Base-by-base conservation (phyloP, 2,888 invertebrate genomes). In the Chrysolina haemoptera region DNA sequence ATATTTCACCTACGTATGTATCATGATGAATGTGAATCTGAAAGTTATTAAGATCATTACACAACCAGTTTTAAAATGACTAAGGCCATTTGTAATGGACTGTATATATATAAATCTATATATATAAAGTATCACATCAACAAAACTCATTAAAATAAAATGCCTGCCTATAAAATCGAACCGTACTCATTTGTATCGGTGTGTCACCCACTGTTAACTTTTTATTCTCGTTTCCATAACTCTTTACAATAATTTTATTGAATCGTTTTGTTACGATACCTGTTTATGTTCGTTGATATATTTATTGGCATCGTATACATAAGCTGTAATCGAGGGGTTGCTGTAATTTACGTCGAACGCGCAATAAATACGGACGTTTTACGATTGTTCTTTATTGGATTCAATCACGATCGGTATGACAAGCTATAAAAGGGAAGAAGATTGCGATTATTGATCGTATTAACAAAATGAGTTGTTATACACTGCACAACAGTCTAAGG, bases 181-280 rank as follows among this genome's bases (percentile, higher is more conserved):
- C 9, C 16, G 3, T 11, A 4, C 20, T 11, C 20, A 18, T 0
- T 18, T 43, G 18, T 35, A 64, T 64, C 41, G 8, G 18, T 53
- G 2, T 53, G 16, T 53, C 53, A 53, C 16, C 16, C 53, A 20
- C n/a, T 18, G 53, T 53, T 12, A 53, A 9, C 18, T 12, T 53
- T 22, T 20, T 12, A 53, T 53, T 53, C 14, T 53, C 18, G 20
- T 4, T 20, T 20, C 20, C 20, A 53, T 53, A 18, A 6, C 20
- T 53, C 53, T 53, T 53, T 20, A 53, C 20, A 20, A 53, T 53
- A 53, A 53, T 22, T 53, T 53, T 20, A 53, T 53, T 20, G 20
- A 11, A 20, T 20, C 53, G 53, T 53, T 53, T 53, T 22, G 5
- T 53, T 53, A 53, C 48, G 48, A 48, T 48, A 10, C 48, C 16